These are phyloP conservation scores for Cataglyphis albicans DNA, from an alignment of 2,888 invertebrate genomes.

Conservation along the genomic window DNA sequence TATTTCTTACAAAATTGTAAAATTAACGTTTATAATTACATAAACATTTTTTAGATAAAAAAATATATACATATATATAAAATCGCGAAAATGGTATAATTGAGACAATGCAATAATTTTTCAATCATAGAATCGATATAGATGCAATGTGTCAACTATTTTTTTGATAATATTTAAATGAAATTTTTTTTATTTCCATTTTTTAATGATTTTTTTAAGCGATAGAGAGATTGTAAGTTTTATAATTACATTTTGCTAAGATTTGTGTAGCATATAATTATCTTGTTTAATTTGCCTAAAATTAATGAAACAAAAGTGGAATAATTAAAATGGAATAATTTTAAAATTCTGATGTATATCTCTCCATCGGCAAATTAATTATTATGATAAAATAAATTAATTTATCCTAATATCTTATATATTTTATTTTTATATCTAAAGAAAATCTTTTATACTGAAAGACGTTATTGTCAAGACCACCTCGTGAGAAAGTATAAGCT, in stretches of 20 bases:
- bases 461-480: constrained; percentile 20
- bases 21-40: constrained; percentile 4
- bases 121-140: not conserved
- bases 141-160: not conserved
- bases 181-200: not conserved
- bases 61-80: not conserved
- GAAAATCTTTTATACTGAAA: constrained; percentile 21
- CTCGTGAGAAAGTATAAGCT: constrained; percentile 4
- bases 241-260: not conserved
- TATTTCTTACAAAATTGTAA: not conserved
- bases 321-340: not conserved
- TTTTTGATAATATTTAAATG: not conserved
- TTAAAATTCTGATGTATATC: not conserved
- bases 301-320: not conserved
- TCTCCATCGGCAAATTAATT: not conserved
- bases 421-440: not conserved
- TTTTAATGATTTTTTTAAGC: not conserved
- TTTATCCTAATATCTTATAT: not conserved
- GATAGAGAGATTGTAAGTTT: not conserved
- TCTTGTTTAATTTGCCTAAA: not conserved
- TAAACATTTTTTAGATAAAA: not conserved
- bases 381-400: constrained; percentile 1
- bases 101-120: not conserved
- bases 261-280: not conserved
- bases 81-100: not conserved